Evolutionary conservation across 2,113 vertebrate genomes (phyloP).

Genomic region (Columbina picui): DNA sequence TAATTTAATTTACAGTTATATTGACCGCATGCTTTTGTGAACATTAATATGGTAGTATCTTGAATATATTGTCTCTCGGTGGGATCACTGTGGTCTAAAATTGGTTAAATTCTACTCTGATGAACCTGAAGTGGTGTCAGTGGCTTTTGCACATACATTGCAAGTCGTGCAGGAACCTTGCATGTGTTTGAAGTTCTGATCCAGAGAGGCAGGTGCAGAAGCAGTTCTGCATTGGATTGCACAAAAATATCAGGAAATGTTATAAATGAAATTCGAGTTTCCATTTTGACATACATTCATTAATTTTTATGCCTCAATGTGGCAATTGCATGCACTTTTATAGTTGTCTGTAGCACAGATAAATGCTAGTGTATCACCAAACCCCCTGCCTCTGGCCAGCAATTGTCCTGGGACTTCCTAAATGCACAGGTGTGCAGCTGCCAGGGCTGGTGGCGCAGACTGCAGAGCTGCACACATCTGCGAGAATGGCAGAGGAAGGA

Average conservation of each 20-base stretch:
- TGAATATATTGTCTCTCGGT: background rate
- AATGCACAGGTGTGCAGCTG: background rate
- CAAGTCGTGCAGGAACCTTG: background rate
- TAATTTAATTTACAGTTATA: background rate
- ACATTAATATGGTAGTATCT: background rate
- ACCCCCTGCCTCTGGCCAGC: background rate
- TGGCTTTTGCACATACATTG: background rate
- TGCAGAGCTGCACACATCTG: background rate
- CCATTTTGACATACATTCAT: background rate
- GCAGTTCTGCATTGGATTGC: background rate
- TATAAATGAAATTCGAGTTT: background rate
- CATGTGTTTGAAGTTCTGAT: background rate
- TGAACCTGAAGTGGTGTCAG: background rate
- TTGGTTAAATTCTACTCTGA: background rate
- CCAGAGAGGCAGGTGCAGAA: background rate
- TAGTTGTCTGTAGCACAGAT: background rate
- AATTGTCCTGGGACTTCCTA: background rate
- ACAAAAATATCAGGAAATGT: background rate
- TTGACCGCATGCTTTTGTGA: background rate
- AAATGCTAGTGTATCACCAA: background rate
- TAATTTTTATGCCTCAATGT: background rate
- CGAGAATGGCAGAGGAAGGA: background rate
- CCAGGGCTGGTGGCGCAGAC: background rate
- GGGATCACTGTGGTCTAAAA: background rate
- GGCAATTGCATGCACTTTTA: background rate